phyloP scores from a whole-genome alignment of 2,888 invertebrate species.

The Pristionchus japonicus region DNA sequence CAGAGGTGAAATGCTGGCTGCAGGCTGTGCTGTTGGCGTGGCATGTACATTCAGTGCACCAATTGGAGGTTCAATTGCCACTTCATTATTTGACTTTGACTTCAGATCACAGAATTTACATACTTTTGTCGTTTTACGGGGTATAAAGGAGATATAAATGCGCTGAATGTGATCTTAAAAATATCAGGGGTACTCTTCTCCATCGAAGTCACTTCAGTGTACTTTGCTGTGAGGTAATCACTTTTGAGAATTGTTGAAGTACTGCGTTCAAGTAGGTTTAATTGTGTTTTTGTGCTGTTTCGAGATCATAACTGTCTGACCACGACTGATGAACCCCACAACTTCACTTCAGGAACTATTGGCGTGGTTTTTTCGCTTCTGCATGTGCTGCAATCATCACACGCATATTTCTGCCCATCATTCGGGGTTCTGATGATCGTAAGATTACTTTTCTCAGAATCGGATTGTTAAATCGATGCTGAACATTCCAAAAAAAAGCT shows the following conservation, averaged over 20 bases:
- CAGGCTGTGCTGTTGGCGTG: conserved; percentile 97
- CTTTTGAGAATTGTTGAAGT: no score
- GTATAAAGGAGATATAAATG: no score
- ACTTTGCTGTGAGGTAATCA: conserved; percentile 20
- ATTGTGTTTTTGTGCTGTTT: no score
- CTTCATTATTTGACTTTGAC: no score
- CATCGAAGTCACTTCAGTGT: conserved; percentile 45
- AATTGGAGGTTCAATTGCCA: conserved; percentile 86
- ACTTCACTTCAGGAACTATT: conserved; percentile 19
- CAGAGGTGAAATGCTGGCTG: conserved; percentile 90
- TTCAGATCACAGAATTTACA: no score
- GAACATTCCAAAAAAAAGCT: not conserved
- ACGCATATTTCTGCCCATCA: not conserved
- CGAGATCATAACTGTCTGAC: no score
- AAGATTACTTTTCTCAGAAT: not conserved
- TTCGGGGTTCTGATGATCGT: not conserved
- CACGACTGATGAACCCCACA: not conserved
- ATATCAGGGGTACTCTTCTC: conserved; percentile 43
- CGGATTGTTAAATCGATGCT: no score
- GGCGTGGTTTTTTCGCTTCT: conserved; percentile 37
- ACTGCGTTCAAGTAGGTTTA: no score
- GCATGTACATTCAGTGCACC: conserved; percentile 95
- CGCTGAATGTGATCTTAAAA: no score
- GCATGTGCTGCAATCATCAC: conserved; percentile 25
- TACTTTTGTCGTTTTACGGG: no score